Conservation (phyloP, 1,140 invertebrate species). For the Drosophila nikananu region DNA sequence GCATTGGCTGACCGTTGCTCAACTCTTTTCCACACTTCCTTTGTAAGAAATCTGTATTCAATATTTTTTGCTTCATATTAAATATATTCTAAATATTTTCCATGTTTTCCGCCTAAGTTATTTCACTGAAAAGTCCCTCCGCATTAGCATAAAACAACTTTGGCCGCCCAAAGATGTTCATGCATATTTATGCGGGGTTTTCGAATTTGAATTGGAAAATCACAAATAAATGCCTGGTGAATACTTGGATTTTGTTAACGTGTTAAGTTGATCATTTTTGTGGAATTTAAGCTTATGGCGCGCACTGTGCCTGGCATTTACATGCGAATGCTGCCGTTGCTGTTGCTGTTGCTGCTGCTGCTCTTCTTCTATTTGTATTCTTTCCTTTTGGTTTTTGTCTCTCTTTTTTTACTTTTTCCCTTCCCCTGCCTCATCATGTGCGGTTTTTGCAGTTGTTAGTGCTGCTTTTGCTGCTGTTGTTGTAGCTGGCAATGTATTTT, state of each 20-base stretch:
- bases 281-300: constrained; percentile 12
- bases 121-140: not conserved
- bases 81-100: not conserved
- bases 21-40: not conserved
- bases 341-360: constrained; percentile 18
- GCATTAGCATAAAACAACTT: constrained; percentile 4
- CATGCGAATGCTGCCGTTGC: constrained; percentile 22
- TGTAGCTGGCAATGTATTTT: constrained; percentile 56
- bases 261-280: not conserved
- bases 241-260: not conserved
- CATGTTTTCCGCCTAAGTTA: not conserved
- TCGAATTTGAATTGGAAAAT: constrained; percentile 16
- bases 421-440: constrained; percentile 6
- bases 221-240: not conserved
- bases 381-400: constrained; percentile 8
- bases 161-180: not conserved
- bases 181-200: constrained; percentile 2
- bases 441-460: constrained; percentile 17
- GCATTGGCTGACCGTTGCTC: not conserved
- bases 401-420: constrained; percentile 14
- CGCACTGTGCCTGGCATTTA: constrained; percentile 40
- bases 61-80: not conserved
- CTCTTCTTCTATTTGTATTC: constrained; percentile 10
- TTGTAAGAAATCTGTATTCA: not conserved
- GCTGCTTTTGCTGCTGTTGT: constrained; percentile 9